Percentiles rank a stretch among this genome's conserved stretches.
These are phyloP conservation scores for Proteles cristata DNA, from an alignment of 2,113 vertebrate species.

Conservation along the genomic window DNA sequence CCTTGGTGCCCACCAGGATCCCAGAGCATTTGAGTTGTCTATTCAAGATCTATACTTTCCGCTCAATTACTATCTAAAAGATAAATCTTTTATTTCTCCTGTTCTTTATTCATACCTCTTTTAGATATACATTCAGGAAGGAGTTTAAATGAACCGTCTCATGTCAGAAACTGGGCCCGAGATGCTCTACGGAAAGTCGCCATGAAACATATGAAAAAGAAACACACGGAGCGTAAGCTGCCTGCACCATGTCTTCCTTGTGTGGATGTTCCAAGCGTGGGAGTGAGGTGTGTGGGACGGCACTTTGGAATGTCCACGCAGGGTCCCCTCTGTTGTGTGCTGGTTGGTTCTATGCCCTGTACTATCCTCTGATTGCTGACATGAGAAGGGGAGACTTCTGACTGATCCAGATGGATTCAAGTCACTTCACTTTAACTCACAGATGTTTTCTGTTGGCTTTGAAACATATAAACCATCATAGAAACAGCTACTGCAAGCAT, in stretches of 20 bases:
- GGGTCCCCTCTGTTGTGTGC: not conserved
- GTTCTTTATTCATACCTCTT: not conserved
- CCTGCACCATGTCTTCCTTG: accelerated
- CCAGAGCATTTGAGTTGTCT: not conserved
- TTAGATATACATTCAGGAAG: not conserved
- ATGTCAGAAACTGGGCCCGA: not conserved
- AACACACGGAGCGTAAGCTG: not conserved
- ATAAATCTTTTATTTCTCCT: not conserved
- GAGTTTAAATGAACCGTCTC: not conserved
- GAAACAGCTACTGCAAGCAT: constrained; percentile 61
- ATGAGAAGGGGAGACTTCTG: constrained; percentile 30
- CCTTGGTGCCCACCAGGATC: accelerated
- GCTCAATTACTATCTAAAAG: not conserved
- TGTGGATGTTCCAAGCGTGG: not conserved
- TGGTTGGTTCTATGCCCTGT: not conserved
- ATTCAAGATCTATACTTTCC: not conserved
- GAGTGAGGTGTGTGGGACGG: not conserved
- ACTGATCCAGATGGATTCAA: not conserved
- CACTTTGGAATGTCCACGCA: not conserved
- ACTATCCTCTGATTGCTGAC: not conserved
- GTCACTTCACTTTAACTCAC: not conserved
- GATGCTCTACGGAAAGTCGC: not conserved
- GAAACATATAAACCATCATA: not conserved
- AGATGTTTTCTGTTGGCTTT: constrained; percentile 51
- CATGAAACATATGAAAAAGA: accelerated